Evolutionary conservation across 2,888 invertebrate genomes (phyloP), one percentile per base, ranked within the genome.

Genomic region (Xanthostigma xanthostigma): DNA sequence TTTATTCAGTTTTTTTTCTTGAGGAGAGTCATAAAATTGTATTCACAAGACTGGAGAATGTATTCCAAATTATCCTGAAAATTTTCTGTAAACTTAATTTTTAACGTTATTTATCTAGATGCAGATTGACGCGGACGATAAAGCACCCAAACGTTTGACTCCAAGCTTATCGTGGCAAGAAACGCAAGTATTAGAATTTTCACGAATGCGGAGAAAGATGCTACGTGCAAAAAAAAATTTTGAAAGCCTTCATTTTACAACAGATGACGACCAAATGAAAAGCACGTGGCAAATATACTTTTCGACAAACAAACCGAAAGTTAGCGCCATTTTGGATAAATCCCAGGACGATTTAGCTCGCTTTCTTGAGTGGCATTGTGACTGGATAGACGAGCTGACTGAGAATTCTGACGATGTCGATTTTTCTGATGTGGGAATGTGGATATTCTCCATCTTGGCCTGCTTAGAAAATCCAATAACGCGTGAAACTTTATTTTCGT

Each of bases 381-480:
- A 69, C 51, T 67, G 69, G 63, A 56, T 75, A 44, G 67, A 70
- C 51, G 63, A 61, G n/a, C 59, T 65, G 49, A 59, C 59, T 13
- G 10, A 14, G 8, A 41, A 33, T 2, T 27, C 27, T 6, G 33
- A 44, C 41, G 63, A 60, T 10, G 66, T 74, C 49, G 56, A 67
- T 34, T 56, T 27, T 6, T 27, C 63, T 9, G 54, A 62, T 41
- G 63, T 73, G 56, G 82, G 82, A 27, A 70, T 71, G 60, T 86
- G 86, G 86, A 69, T 85, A 27, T 85, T 81, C 66, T 74, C 82
- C 1, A 65, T 84, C 44, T 60, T 86, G 44, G 73, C 75, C 8
- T 75, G 76, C 53, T 63, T 80, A 36, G 77, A 80, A 58, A 72
- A 76, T 51, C 85, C 86, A 0, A 63, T 85, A 9, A 68, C 75